Evolutionary conservation across 1,140 invertebrate genomes (phyloP).

Genomic region (Oreohelix idahoensis): DNA sequence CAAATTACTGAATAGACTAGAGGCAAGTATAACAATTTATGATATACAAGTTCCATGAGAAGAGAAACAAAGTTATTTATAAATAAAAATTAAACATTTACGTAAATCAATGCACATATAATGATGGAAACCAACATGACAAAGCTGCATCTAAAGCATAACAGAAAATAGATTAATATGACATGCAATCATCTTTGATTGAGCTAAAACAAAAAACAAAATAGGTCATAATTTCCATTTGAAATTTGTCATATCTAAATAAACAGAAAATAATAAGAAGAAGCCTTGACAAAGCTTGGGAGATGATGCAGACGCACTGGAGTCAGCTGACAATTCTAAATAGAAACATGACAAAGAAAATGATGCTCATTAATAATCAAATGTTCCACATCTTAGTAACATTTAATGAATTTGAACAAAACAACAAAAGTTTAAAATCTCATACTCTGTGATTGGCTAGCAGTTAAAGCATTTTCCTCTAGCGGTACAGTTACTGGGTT

Average conservation of each 20-base stretch:
- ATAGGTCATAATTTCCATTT: background rate
- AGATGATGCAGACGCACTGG: background rate
- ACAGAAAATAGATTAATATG: background rate
- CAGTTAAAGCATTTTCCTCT: no score
- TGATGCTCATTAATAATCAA: background rate
- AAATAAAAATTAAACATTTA: no score
- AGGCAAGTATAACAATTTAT: no score
- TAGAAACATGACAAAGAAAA: background rate
- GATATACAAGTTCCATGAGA: no score
- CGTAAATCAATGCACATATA: no score
- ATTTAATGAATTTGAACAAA: no score
- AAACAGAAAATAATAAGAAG: background rate
- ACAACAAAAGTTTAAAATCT: no score
- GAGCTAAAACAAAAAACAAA: background rate
- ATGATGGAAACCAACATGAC: background rate
- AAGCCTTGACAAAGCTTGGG: background rate
- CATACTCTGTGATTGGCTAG: no score
- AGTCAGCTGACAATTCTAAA: background rate
- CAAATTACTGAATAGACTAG: no score
- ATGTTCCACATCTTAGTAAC: background rate
- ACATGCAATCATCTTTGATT: background rate
- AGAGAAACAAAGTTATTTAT: no score
- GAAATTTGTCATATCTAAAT: background rate
- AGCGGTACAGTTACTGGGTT: no score
- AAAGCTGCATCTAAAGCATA: background rate